These are phyloP conservation scores for Neuroscelio doddi DNA, from an alignment of 2,888 invertebrate genomes.

Conservation along the genomic window DNA sequence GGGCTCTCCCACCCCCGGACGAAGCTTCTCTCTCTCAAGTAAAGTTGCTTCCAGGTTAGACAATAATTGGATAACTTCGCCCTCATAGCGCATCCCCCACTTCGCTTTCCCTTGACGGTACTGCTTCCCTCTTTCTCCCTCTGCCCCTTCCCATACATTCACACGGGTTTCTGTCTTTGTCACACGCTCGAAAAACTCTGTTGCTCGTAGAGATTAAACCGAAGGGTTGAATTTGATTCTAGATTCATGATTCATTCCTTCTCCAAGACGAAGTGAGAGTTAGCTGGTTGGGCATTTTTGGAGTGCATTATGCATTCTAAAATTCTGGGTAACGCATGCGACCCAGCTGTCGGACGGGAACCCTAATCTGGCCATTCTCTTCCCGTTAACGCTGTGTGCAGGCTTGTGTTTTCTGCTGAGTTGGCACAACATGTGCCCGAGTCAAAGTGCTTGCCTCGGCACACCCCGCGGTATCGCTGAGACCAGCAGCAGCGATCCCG, in stretches of 20 bases:
- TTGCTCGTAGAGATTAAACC: slow-evolving; percentile 63
- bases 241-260: too few species aligned
- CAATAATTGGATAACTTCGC: slow-evolving; percentile 72
- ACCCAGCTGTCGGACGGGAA: slow-evolving; percentile 32
- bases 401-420: slow-evolving; percentile 68
- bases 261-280: too few species aligned
- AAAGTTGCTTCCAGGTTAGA: slow-evolving; percentile 72
- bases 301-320: too few species aligned
- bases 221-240: slow-evolving; percentile 53
- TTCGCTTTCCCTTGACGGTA: slow-evolving; percentile 23
- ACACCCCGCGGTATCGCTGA: slow-evolving; percentile 67
- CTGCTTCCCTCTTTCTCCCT: slow-evolving; percentile 1
- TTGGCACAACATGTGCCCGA: slow-evolving; percentile 71
- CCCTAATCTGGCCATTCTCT: slow-evolving; percentile 25
- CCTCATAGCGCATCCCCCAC: slow-evolving; percentile 60
- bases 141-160: background rate
- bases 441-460: slow-evolving; percentile 69
- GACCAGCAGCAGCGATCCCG: slow-evolving; percentile 67
- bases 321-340: too few species aligned
- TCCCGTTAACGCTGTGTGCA: slow-evolving; percentile 44
- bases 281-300: too few species aligned
- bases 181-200: slow-evolving; percentile 64
- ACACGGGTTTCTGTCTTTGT: too few species aligned
- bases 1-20: slow-evolving; percentile 24
- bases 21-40: slow-evolving; percentile 61